phyloP scores from a whole-genome alignment of 1,140 invertebrate species.

The Portunus trituberculatus region DNA sequence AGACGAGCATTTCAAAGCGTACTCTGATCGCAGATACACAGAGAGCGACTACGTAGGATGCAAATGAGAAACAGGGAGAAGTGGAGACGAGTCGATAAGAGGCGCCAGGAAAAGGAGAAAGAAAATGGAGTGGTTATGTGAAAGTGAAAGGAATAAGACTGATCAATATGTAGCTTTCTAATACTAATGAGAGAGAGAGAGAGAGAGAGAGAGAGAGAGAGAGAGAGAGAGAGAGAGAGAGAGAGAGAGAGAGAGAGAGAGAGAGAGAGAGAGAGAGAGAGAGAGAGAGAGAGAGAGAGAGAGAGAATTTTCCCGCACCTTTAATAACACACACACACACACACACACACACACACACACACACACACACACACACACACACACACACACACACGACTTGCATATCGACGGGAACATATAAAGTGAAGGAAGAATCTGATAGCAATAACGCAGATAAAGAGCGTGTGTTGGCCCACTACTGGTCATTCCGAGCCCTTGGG shows the following conservation, averaged over 20 bases:
- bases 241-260: conserved; percentile 20
- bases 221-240: conserved; percentile 20
- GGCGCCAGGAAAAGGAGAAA: not conserved
- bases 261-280: conserved; percentile 15
- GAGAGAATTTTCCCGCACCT: not conserved
- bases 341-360: too few relatives aligned
- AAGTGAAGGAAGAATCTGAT: not conserved
- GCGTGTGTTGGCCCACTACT: not conserved
- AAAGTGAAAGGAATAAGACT: too few relatives aligned
- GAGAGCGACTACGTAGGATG: not conserved
- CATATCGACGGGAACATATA: too few relatives aligned
- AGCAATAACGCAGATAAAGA: not conserved
- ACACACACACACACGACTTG: not conserved
- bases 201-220: conserved; percentile 12
- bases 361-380: too few relatives aligned
- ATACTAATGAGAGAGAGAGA: not conserved
- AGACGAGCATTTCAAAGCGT: not conserved
- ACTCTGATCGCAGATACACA: not conserved
- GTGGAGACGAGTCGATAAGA: not conserved
- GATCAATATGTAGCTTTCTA: too few relatives aligned
- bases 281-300: conserved; percentile 1
- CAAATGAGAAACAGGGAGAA: not conserved
- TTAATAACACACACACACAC: too few relatives aligned
- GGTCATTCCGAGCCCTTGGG: not conserved
- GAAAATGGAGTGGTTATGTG: not conserved